Conservation (phyloP, 1,140 invertebrate species). For the Trinorchestia longiramus region DNA sequence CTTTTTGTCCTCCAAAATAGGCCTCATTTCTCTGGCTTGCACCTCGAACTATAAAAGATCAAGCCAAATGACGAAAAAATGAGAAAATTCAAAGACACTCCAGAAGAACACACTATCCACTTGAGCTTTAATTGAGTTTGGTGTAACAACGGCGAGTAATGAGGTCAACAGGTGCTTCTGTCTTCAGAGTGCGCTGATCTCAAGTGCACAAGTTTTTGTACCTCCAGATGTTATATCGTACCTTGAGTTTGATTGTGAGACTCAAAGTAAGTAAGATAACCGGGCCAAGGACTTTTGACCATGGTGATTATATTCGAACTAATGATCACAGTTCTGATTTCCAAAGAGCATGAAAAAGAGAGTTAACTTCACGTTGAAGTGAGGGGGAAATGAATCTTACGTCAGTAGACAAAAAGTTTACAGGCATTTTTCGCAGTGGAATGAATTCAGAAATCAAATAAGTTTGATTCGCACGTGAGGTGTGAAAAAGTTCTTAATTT, state of each 20-base stretch:
- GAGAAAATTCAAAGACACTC: neutral
- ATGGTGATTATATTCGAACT: neutral
- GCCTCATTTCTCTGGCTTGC: constrained; percentile 19
- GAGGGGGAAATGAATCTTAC: too few species aligned
- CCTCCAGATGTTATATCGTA: neutral
- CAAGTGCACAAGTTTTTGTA: neutral
- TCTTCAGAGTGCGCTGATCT: neutral
- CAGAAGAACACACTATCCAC: neutral
- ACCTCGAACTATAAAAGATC: neutral
- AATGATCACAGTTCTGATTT: neutral
- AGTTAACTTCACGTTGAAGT: too few species aligned
- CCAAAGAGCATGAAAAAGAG: too few species aligned
- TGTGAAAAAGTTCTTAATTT: too few species aligned
- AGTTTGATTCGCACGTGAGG: too few species aligned
- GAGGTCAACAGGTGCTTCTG: neutral
- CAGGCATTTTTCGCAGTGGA: too few species aligned
- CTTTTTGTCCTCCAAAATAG: constrained; percentile 15
- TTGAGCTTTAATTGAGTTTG: neutral
- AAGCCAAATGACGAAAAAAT: neutral
- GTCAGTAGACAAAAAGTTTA: too few species aligned
- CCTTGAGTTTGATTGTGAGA: neutral
- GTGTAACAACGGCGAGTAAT: neutral
- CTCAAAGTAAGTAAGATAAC: neutral
- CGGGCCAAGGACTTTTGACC: neutral
- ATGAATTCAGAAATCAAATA: too few species aligned